Evolutionary conservation across 2,797 vertebrate genomes (phyloP).

Genomic region (Acomys russatus): DNA sequence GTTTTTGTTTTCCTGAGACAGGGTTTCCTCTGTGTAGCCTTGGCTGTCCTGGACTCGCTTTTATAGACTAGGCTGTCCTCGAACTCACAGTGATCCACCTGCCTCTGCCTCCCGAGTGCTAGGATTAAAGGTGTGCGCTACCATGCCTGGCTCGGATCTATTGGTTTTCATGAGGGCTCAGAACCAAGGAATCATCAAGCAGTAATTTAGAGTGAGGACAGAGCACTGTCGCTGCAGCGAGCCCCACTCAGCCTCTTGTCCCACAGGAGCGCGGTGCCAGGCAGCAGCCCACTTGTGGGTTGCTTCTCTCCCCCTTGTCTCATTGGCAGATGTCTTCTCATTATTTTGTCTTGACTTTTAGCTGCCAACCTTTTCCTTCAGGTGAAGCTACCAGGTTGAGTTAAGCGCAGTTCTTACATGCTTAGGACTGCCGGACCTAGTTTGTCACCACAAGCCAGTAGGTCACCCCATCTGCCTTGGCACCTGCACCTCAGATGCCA

Average conservation of each 20-base stretch:
- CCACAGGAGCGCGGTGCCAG: background rate
- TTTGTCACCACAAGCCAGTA: background rate
- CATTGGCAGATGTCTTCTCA: background rate
- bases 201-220: background rate
- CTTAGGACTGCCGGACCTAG: background rate
- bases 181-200: background rate
- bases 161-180: background rate
- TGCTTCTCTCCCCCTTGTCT: background rate
- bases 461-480: background rate
- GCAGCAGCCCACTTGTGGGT: background rate
- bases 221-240: background rate
- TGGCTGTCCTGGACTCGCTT: too few species aligned
- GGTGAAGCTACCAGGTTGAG: conserved; percentile 27
- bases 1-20: too few species aligned
- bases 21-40: too few species aligned
- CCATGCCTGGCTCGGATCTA: too few species aligned
- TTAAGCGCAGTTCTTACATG: background rate
- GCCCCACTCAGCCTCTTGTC: background rate
- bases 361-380: background rate
- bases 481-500: background rate
- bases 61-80: too few species aligned
- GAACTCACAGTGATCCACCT: too few species aligned
- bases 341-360: background rate
- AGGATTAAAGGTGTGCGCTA: too few species aligned
- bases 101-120: too few species aligned